Conservation (phyloP, 2,888 invertebrate species). For the Osmoderma eremita region DNA sequence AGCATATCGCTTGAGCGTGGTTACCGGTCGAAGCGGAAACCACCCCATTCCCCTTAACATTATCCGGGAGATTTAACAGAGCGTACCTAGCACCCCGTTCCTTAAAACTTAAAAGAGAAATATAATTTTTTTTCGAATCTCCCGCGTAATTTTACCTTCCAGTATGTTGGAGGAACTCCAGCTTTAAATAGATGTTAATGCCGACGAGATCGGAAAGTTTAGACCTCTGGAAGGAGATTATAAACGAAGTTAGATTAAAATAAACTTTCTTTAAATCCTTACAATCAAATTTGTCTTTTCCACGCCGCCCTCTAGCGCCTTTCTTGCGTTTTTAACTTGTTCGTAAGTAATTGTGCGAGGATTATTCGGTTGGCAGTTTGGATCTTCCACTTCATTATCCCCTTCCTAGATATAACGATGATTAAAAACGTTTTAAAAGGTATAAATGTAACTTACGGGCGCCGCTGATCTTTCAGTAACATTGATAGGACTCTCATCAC, state of each 20-base stretch:
- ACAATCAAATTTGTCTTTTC: constrained; percentile 75
- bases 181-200: constrained; percentile 92
- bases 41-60: constrained; percentile 80
- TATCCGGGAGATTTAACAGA: constrained; percentile 76
- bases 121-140: neutral
- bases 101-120: constrained; percentile 78
- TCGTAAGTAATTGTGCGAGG: constrained; percentile 81
- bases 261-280: too few species aligned
- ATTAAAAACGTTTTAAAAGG: neutral
- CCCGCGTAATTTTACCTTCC: constrained; percentile 64
- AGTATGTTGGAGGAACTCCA: constrained; percentile 92
- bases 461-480: neutral
- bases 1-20: constrained; percentile 85
- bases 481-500: neutral
- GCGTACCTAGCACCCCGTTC: constrained; percentile 95
- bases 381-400: constrained; percentile 42
- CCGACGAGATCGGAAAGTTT: constrained; percentile 76
- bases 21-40: constrained; percentile 95
- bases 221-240: constrained; percentile 31
- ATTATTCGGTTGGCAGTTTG: constrained; percentile 72
- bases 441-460: neutral
- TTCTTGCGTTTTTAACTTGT: constrained; percentile 91
- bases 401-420: neutral
- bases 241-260: too few species aligned
- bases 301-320: constrained; percentile 85